Percentiles rank a stretch among this genome's conserved stretches.
Conservation (phyloP, 2,797 vertebrate species). For the Neopelma chrysocephalum region DNA sequence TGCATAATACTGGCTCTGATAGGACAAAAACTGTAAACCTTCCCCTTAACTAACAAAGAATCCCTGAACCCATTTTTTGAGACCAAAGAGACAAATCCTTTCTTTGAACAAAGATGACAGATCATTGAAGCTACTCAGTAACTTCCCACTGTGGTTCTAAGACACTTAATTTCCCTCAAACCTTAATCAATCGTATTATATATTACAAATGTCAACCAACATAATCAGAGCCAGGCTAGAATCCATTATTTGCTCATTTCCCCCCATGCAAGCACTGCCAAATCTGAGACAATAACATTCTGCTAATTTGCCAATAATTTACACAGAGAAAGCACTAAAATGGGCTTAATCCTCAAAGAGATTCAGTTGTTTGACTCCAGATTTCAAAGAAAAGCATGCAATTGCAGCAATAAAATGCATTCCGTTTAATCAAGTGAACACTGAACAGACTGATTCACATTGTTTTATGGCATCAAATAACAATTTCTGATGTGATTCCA, state of each 20-base stretch:
- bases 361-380: slow-evolving; percentile 51
- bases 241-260: neutral
- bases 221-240: neutral
- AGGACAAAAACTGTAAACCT: neutral
- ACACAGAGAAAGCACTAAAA: slow-evolving; percentile 40
- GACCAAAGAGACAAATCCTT: neutral
- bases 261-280: neutral
- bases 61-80: neutral
- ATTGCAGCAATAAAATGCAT: slow-evolving; percentile 62
- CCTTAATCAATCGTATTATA: neutral
- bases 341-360: slow-evolving; percentile 63
- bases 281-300: neutral
- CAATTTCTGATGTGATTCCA: slow-evolving; percentile 41
- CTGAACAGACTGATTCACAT: slow-evolving; percentile 49
- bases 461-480: slow-evolving; percentile 54
- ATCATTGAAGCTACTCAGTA: neutral
- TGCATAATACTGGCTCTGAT: neutral
- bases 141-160: neutral
- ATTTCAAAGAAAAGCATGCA: slow-evolving; percentile 46
- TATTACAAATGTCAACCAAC: neutral
- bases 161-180: neutral
- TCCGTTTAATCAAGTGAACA: slow-evolving; percentile 60
- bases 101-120: neutral
- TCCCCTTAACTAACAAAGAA: neutral
- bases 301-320: slow-evolving; percentile 48